Evolutionary conservation across 2,797 vertebrate species (phyloP).

Genomic region (Syngnathus acus): DNA sequence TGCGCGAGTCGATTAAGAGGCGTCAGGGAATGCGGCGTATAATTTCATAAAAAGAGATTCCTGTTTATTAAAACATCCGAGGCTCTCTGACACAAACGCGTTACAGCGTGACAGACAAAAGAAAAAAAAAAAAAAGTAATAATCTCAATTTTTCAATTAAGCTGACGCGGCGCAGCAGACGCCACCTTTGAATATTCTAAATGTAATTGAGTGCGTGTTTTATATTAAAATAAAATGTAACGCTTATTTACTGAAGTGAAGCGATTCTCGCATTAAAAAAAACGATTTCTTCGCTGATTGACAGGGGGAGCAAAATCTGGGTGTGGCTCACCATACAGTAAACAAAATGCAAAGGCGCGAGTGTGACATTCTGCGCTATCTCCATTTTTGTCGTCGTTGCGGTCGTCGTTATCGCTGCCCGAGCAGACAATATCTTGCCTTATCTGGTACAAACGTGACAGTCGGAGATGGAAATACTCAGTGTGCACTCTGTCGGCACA

Average conservation of each 20-base stretch:
- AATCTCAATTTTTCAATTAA: constrained; percentile 1
- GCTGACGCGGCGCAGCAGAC: neutral
- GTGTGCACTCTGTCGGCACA: neutral
- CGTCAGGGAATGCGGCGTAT: neutral
- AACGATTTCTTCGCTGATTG: neutral
- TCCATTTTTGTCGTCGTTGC: neutral
- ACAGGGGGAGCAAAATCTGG: neutral
- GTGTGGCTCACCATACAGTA: neutral
- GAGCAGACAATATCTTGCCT: neutral
- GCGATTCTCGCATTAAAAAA: neutral
- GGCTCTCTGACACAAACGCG: neutral
- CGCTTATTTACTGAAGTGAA: neutral
- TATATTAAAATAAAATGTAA: neutral
- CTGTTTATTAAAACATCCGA: neutral
- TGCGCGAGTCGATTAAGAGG: neutral
- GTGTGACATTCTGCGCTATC: neutral
- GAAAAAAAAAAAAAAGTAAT: neutral
- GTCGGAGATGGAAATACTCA: neutral
- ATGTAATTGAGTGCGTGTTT: neutral
- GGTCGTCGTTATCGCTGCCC: neutral
- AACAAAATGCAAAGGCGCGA: neutral
- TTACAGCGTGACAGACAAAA: neutral
- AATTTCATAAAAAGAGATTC: neutral
- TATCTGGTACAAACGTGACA: constrained; percentile 2
- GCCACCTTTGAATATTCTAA: neutral